phyloP scores from a whole-genome alignment of 2,888 invertebrate genomes.

The Dilophus febrilis region DNA sequence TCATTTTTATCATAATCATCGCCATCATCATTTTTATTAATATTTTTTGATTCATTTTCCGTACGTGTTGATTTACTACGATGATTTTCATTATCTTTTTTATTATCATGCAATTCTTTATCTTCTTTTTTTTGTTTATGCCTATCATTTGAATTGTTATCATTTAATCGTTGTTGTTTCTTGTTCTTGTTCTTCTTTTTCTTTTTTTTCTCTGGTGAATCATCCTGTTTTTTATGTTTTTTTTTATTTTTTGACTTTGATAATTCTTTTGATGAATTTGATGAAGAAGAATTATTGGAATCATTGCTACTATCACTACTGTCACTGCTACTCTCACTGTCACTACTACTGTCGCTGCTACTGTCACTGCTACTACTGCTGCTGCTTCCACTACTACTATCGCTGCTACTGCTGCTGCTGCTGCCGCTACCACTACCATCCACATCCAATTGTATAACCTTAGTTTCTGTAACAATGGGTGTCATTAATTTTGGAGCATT shows the following conservation, averaged over 20 bases:
- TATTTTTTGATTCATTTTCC: slow-evolving; percentile 5
- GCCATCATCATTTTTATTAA: slow-evolving; percentile 4
- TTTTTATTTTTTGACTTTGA: slow-evolving; percentile 10
- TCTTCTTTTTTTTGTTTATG: slow-evolving; percentile 12
- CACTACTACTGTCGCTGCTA: no score
- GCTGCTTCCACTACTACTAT: slow-evolving; percentile 14
- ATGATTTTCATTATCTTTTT: slow-evolving; percentile 8
- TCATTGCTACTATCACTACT: no score
- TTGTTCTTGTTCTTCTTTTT: slow-evolving; percentile 6
- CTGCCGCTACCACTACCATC: slow-evolving; percentile 14
- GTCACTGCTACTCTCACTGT: no score
- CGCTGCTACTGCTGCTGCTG: slow-evolving; percentile 18
- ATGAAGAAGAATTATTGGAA: slow-evolving; percentile 17
- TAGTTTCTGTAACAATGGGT: slow-evolving; percentile 24
- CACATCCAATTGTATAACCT: slow-evolving; percentile 16
- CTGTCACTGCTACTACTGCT: slow-evolving; percentile 10
- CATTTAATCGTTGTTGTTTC: slow-evolving; percentile 6
- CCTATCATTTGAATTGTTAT: slow-evolving; percentile 9
- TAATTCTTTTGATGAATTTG: slow-evolving; percentile 23
- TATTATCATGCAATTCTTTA: slow-evolving; percentile 20
- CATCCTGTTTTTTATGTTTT: slow-evolving; percentile 6
- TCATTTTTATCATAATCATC: neutral
- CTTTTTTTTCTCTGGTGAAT: slow-evolving; percentile 3
- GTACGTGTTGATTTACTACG: slow-evolving; percentile 7
- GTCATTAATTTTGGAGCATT: slow-evolving; percentile 24